Base-by-base conservation (phyloP, 2,888 invertebrate genomes). In the Cistogaster globosa region DNA sequence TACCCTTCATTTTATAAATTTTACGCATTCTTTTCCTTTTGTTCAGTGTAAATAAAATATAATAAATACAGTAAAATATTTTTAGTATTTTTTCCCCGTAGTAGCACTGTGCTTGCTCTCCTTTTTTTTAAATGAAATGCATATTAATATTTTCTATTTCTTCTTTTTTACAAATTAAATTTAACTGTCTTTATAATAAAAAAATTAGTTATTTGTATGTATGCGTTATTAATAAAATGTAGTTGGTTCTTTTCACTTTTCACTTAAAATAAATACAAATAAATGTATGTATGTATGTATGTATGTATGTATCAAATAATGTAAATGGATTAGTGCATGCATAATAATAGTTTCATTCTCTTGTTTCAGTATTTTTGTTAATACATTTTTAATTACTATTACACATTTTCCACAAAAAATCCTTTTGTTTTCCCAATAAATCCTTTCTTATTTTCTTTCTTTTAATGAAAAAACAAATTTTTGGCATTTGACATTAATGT, bases 41-140 rank as follows among this genome's bases (percentile, higher is more conserved):
- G 62, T 78, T 53, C 36, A 32, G 12, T 78, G 72, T 78, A 74
- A 68, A 76, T 67, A 77, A 8, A 55, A 76, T 48, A 65, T 48
- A 58, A 51, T 42, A 32, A 42, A 68, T 71, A 63, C 16, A 20
- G 18, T 5, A 11, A 18, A 58, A 45, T 36, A 26, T 71, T 32
- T 32, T 32, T 32, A 32, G 2, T 5, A 32, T 48, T 58, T 48
- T 62, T 51, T 60, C 58, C 38, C 32, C n/a, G 83, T 83, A 86
- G 80, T 65, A 65, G 86, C 86, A 86, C 83, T 74, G 38, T 77
- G 86, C 86, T 86, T 86, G 86, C 83, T 81, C 67, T 80, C 22
- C 68, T 7, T 32, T 32, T 32, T 32, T 32, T 32, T 32, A 7
- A 32, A 32, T 32, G 32, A 5, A 7, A 8, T 74, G 11, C 14